Percentiles rank a stretch among this genome's conserved stretches.
phyloP scores from a whole-genome alignment of 2,797 vertebrate species.

The Lemur catta region DNA sequence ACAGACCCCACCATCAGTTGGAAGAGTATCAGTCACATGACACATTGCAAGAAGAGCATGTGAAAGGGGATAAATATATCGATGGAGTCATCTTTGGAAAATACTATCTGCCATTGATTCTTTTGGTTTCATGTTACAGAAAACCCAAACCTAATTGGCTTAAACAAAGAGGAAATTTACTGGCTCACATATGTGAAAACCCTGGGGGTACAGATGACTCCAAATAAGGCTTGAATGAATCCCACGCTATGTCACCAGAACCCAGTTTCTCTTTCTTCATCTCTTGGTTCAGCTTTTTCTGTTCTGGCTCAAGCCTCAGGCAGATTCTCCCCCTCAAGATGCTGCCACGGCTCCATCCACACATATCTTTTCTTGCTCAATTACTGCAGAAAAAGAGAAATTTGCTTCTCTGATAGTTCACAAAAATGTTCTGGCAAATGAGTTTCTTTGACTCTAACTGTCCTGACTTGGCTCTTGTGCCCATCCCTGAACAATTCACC shows the following conservation, averaged over 20 bases:
- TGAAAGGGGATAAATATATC: not conserved
- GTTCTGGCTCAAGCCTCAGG: not conserved
- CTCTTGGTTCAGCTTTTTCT: slow-evolving; percentile 2
- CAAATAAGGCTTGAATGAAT: not conserved
- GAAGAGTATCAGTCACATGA: not conserved
- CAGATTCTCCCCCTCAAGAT: not conserved
- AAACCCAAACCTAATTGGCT: slow-evolving; percentile 8
- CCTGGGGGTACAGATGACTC: not conserved
- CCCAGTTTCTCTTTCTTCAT: slow-evolving; percentile 5
- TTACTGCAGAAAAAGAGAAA: slow-evolving; percentile 30
- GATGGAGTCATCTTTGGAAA: slow-evolving; percentile 1
- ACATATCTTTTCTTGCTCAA: not conserved
- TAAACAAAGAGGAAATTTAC: not conserved
- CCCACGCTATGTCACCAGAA: not conserved
- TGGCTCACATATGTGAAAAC: slow-evolving; percentile 1
- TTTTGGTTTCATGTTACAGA: slow-evolving; percentile 25
- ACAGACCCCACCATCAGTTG: not conserved
- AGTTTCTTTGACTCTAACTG: slow-evolving; percentile 27
- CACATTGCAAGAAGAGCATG: not conserved
- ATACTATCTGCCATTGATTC: not conserved
- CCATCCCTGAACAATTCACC: not conserved
- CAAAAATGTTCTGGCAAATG: not conserved
- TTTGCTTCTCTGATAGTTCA: slow-evolving; percentile 1
- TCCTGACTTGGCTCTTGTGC: not conserved
- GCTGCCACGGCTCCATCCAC: not conserved